Percentiles rank a stretch among this genome's conserved stretches.
These are phyloP conservation scores for Harpalus rubripes DNA, from an alignment of 2,888 invertebrate species.

Conservation along the genomic window DNA sequence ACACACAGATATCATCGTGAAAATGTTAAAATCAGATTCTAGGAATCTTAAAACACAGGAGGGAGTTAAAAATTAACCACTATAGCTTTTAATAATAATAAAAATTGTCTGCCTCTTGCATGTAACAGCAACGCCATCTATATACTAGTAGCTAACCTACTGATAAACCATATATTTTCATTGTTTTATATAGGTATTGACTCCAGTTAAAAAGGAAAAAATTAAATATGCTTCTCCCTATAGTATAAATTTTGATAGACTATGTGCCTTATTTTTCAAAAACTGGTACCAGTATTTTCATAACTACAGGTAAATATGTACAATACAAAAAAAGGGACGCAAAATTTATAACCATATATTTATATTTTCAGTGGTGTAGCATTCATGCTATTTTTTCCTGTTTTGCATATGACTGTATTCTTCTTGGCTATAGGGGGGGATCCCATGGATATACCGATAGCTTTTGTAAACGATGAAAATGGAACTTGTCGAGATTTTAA, in stretches of 20 bases:
- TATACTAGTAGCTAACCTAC: no score
- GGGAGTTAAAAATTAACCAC: no score
- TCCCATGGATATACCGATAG: slow-evolving; percentile 85
- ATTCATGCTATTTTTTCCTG: slow-evolving; percentile 90
- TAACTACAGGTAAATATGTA: slow-evolving; percentile 68
- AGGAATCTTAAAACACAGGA: no score
- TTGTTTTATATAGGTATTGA: slow-evolving; percentile 76
- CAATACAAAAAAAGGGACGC: no score
- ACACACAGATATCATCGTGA: no score
- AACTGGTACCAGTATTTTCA: slow-evolving; percentile 73
- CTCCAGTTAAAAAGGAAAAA: slow-evolving; percentile 71
- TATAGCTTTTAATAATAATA: no score
- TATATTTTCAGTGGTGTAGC: slow-evolving; percentile 84
- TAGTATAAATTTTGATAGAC: slow-evolving; percentile 31
- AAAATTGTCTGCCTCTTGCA: no score
- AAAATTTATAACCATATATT: no score
- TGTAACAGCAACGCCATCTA: no score
- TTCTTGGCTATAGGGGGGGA: slow-evolving; percentile 90
- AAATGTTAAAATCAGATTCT: no score
- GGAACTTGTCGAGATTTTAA: slow-evolving; percentile 71
- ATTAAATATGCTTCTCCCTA: slow-evolving; percentile 42
- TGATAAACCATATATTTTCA: no score
- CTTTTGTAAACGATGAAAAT: slow-evolving; percentile 89
- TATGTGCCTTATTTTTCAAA: slow-evolving; percentile 70
- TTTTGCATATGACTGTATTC: slow-evolving; percentile 89